Evolutionary conservation across 53 echinoderm and acorn worm genomes (phyloP).

Genomic region (Holothuria leucospilota): DNA sequence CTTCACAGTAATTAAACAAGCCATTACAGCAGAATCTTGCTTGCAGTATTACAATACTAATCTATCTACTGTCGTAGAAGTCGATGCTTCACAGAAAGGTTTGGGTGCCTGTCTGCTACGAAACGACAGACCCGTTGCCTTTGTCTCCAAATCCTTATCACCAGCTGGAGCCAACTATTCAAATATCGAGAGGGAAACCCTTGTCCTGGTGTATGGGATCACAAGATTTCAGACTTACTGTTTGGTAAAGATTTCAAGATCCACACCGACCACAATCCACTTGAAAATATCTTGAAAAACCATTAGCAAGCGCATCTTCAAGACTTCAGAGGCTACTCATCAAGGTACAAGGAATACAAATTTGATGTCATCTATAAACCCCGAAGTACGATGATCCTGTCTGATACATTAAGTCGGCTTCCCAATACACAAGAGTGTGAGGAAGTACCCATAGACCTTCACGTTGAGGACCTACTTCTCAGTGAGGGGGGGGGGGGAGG

Average conservation of each 20-base stretch:
- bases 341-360: constrained; percentile 68
- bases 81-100: too few relatives aligned
- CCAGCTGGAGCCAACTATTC: constrained; percentile 62
- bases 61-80: too few relatives aligned
- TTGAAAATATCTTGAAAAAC: constrained; percentile 59
- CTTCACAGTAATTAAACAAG: too few relatives aligned
- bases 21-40: constrained; percentile 17
- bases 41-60: constrained; percentile 51
- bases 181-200: too few relatives aligned
- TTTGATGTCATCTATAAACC: constrained; percentile 50
- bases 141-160: constrained; percentile 61
- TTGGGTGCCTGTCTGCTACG: constrained; percentile 64
- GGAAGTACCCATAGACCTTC: constrained; percentile 47
- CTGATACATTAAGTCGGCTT: too few relatives aligned
- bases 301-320: constrained; percentile 51
- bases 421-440: too few relatives aligned
- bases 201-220: constrained; percentile 64
- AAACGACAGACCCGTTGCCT: constrained; percentile 52
- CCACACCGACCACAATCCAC: constrained; percentile 67
- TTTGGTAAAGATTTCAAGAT: constrained; percentile 61
- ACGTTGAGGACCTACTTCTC: constrained; percentile 31
- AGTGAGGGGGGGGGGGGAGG: constrained; percentile 30
- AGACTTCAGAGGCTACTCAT: constrained; percentile 39
- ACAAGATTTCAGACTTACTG: constrained; percentile 66
- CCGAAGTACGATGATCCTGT: constrained; percentile 47